Base-by-base conservation (phyloP, 1,140 invertebrate species). In the Aleiodes sp. region DNA sequence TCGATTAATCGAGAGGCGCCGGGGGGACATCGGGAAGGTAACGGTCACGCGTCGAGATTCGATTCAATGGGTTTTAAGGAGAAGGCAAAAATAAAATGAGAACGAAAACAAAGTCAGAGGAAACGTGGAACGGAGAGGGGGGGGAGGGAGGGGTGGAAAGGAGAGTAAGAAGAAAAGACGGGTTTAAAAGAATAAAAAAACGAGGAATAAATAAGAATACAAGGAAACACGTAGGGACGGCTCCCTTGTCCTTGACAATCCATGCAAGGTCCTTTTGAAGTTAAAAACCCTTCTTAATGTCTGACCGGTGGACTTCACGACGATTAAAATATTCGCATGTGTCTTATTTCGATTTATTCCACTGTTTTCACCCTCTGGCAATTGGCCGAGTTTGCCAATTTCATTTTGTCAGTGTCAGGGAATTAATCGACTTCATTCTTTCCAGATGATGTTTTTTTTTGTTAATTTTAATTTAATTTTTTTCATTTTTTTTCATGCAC, bases 1-100 rank as follows among this genome's bases (percentile, higher is more conserved):
- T 43, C 28, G 60, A 69, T 69, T 62, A 57, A 57, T 26, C 66
- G 21, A 61, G 24, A 61, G 43, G 26, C 61, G 61, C 35, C 61
- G 33, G 61, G 62, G 57, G 65, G 46, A 68, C 66, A 56, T 63
- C 16, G 21, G n/a, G 57, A 71, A 70, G 64, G 70, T 71, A 76
- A 74, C 70, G 72, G 75, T 76, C 72, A 70, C 57, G 70, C 52
- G 68, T 39, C 35, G 62, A 64, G 39, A n/a, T 64, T 52, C 62
- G 29, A 63, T 61, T 62, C 14, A 63, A 56, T 41, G 65, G 52
- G 26, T 66, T 56, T 57, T 14, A 65, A 14, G 43, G 28, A 16
- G 29, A 28, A 19, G 24, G 10, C 65, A 63, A 46, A 28, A 59
- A 39, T n/a, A 57, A 24, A 19, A 59, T 19, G 31, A 31, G 33